phyloP scores from a whole-genome alignment of 2,113 vertebrate genomes.

The Synodontis membranacea region DNA sequence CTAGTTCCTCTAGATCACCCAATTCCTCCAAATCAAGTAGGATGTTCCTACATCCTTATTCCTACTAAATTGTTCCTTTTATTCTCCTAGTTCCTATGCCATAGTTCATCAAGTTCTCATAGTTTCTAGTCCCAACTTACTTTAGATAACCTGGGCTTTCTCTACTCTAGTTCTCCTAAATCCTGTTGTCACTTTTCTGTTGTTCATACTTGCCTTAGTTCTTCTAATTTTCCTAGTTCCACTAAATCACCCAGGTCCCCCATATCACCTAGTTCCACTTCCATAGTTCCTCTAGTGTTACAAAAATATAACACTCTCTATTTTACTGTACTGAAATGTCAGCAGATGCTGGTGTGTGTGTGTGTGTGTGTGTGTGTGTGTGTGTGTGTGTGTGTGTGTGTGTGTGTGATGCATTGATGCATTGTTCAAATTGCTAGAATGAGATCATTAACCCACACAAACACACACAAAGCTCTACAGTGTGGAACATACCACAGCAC shows the following conservation, averaged over 20 bases:
- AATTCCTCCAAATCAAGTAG: not conserved
- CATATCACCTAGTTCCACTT: not conserved
- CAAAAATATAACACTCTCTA: not conserved
- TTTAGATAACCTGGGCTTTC: too few relatives aligned
- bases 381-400: not conserved
- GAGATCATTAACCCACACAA: conserved; percentile 54
- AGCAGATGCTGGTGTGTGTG: not conserved
- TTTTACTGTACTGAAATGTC: not conserved
- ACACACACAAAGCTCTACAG: conserved; percentile 54
- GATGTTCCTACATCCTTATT: not conserved
- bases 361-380: conserved; percentile 1
- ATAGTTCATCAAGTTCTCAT: not conserved
- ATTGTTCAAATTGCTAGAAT: conserved; percentile 42
- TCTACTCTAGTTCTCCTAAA: too few relatives aligned
- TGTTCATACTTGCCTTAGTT: not conserved
- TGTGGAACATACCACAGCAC: conserved; percentile 20
- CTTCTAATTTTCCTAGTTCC: not conserved
- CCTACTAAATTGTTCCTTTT: not conserved
- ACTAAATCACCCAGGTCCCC: not conserved
- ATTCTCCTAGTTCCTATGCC: not conserved
- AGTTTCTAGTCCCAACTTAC: not conserved
- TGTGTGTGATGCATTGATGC: not conserved
- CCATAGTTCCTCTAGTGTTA: not conserved
- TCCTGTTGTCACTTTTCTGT: not conserved
- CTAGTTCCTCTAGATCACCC: not conserved